Conservation (phyloP, 92 coral and sea anemone genomes). For the Parazoanthus darwini region DNA sequence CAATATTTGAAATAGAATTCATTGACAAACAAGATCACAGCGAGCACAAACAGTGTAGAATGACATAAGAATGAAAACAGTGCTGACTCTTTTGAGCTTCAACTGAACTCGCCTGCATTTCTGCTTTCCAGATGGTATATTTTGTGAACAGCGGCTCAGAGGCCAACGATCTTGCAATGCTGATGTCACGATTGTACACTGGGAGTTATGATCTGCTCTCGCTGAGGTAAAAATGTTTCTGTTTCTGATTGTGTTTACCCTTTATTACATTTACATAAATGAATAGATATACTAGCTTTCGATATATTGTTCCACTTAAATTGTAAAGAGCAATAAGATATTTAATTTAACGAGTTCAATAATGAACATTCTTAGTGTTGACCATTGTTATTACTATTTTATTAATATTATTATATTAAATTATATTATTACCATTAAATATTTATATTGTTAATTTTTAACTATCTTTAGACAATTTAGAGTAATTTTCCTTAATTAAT, state of each 20-base stretch:
- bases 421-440: not conserved
- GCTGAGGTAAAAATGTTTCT: slow-evolving; percentile 64
- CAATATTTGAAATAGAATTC: no score
- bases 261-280: no score
- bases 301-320: no score
- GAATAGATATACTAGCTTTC: no score
- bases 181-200: slow-evolving; percentile 89
- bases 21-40: no score
- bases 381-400: not conserved
- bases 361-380: not conserved
- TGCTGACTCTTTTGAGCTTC: not conserved
- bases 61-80: no score
- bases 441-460: not conserved
- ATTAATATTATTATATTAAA: not conserved
- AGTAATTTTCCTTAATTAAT: no score
- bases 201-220: slow-evolving; percentile 87
- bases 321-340: not conserved
- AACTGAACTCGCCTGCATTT: not conserved
- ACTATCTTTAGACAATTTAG: not conserved
- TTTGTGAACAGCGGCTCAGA: slow-evolving; percentile 99
- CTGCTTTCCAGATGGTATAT: slow-evolving; percentile 68
- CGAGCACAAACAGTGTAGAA: no score
- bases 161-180: slow-evolving; percentile 95
- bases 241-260: not conserved
- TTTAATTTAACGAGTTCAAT: not conserved